Evolutionary conservation across 2,113 vertebrate species (phyloP), one percentile per base, ranked within the genome.

Genomic region (Nothocercus nigrocapillus): DNA sequence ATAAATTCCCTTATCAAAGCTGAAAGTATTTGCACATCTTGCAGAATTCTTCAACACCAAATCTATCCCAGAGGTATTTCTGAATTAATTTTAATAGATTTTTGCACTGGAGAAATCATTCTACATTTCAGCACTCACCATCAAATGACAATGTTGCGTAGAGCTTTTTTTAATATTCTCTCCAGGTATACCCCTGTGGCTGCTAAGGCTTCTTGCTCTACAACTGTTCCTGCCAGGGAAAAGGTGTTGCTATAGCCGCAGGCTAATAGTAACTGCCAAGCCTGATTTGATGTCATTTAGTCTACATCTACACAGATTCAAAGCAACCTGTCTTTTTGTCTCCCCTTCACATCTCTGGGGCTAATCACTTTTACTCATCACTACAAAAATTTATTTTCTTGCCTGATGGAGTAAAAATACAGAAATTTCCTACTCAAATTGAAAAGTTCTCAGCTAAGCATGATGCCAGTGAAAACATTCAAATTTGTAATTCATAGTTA

Each of bases 31-130:
- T 96, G 92, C 96, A 96, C 64, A 76, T 93, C 84, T 97, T 94
- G 92, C 90, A 95, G 87, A 93, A 93, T 92, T 95, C 82, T 94
- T 94, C 74, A 54, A 75, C 85, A 76, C 64, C 91, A 89, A 96
- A 96, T 94, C 94, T 96, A 80, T 94, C 94, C 96, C 81, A 59
- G 67, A 88, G 73, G 40, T 91, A 87, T 88, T 96, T 93, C 9
- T 16, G 81, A 97, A 96, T 97, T 96, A 95, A 94, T 96, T 95
- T 95, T 92, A 97, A 95, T 93, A 93, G 85, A 89, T 91, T 91
- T 92, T 69, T 36, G 38, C 92, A 73, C 66, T 59, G 51, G 78
- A 86, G 58, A 96, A 96, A 91, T 96, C 79, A 93, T 91, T 92
- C 78, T 90, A 72, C n/a, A 69, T 93, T 96, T 92, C 95, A 96